Base-by-base conservation (phyloP, 1,140 invertebrate genomes). In the Pogonomyrmex barbatus region DNA sequence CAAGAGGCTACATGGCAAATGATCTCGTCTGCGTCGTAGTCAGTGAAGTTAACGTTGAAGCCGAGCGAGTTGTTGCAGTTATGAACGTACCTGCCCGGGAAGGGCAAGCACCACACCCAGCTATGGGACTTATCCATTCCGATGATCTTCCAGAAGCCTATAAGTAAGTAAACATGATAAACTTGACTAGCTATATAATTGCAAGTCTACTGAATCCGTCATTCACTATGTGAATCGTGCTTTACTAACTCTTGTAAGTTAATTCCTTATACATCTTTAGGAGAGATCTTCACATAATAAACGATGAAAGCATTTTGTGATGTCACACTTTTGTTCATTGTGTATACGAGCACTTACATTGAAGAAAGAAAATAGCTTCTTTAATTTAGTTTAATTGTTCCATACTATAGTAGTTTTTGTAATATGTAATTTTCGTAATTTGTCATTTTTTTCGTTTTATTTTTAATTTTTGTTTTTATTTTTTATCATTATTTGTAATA, bases 11-110 rank as follows among this genome's bases (percentile, higher is more conserved):
- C 96, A 96, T 96, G 94, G 96, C 96, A 95, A 98, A 97, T 96
- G 97, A 98, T 95, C 96, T 97, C 90, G 96, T 98, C 68, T 97
- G 97, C 96, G 98, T 98, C 95, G 98, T 98, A 96, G 97, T 99
- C 30, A 95, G 98, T 91, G 97, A 97, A 96, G 97, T 98, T 83
- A 97, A 97, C 92, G 96, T 97, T 65, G 98, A 98, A 93, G 97
- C 97, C 39, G 97, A 98, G 94, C 98, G 98, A 95, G 96, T 99
- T 93, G 96, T 97, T 87, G 96, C 97, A 93, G 98, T 98, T 92
- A 98, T 98, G 97, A 97, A 98, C 94, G 97, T 97, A 85, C 95
- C 96, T 87, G 96, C 97, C 67, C 95, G 97, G 84, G 96, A 97
- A 91, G 96, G 97, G 92, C 96, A 97, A 87, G 95, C 96, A 68